Conservation (phyloP, 2,888 invertebrate species). For the Synergus laeviventris region DNA sequence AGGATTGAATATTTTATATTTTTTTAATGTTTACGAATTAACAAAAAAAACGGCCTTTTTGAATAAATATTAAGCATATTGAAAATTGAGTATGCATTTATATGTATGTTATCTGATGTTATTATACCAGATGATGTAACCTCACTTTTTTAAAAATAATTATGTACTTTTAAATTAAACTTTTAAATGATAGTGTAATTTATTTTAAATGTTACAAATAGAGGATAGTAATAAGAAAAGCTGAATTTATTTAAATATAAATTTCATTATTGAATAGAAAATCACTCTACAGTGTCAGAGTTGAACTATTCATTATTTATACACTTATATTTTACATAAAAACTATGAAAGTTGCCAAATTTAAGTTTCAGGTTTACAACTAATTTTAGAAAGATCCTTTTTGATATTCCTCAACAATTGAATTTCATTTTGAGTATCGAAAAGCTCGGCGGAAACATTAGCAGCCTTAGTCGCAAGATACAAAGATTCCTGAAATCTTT, state of each 20-base stretch:
- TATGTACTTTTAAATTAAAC: too few species aligned
- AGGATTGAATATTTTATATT: background rate
- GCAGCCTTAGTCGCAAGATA: slow-evolving; percentile 83
- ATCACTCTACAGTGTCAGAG: background rate
- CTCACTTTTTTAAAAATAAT: too few species aligned
- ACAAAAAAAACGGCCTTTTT: too few species aligned
- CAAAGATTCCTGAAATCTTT: slow-evolving; percentile 84
- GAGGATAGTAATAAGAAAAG: background rate
- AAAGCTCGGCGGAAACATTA: slow-evolving; percentile 83
- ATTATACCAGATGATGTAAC: too few species aligned
- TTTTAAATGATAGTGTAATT: background rate
- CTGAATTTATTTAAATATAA: background rate
- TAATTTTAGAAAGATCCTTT: background rate
- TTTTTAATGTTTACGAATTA: too few species aligned
- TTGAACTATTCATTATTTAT: background rate
- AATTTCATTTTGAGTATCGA: slow-evolving; percentile 70
- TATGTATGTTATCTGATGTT: too few species aligned
- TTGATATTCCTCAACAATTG: slow-evolving; percentile 63
- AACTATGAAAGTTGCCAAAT: background rate
- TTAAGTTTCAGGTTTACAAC: background rate
- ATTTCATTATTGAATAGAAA: background rate
- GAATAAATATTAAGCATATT: too few species aligned
- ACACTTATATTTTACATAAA: background rate
- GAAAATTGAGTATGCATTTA: too few species aligned
- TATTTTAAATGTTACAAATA: background rate